phyloP scores from a whole-genome alignment of 1,140 invertebrate species.

The Magallana ariakensis region DNA sequence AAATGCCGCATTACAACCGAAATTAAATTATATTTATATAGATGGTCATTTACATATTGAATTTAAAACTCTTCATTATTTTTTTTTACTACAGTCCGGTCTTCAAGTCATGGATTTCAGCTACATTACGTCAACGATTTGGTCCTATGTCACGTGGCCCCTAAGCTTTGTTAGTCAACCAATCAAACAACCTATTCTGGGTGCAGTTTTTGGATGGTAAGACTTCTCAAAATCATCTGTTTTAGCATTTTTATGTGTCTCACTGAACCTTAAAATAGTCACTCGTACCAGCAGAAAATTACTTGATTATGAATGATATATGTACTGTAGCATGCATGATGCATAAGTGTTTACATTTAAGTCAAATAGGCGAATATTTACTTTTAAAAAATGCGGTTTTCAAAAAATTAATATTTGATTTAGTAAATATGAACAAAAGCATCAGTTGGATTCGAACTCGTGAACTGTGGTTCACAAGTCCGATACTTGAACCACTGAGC shows the following conservation, averaged over 20 bases:
- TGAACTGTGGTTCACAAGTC: neutral
- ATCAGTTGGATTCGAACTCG: neutral
- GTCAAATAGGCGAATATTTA: neutral
- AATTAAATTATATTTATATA: no score
- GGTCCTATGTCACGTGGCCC: neutral
- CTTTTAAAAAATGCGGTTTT: neutral
- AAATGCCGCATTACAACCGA: no score
- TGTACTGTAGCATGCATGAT: neutral
- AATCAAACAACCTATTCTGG: neutral
- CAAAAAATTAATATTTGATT: neutral
- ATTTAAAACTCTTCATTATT: no score
- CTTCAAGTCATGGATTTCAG: neutral
- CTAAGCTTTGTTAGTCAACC: neutral
- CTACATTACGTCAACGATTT: neutral
- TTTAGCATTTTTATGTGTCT: neutral
- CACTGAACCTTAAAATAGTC: neutral
- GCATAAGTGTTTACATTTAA: neutral
- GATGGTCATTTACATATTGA: no score
- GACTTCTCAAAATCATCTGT: neutral
- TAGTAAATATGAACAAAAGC: neutral
- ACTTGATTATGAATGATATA: neutral
- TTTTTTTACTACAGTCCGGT: no score
- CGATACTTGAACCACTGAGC: neutral
- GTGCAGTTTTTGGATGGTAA: neutral
- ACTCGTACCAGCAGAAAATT: no score